Evolutionary conservation across 2,797 vertebrate species (phyloP), one percentile per base, ranked within the genome.

Genomic region (Ambastaia sidthimunki): DNA sequence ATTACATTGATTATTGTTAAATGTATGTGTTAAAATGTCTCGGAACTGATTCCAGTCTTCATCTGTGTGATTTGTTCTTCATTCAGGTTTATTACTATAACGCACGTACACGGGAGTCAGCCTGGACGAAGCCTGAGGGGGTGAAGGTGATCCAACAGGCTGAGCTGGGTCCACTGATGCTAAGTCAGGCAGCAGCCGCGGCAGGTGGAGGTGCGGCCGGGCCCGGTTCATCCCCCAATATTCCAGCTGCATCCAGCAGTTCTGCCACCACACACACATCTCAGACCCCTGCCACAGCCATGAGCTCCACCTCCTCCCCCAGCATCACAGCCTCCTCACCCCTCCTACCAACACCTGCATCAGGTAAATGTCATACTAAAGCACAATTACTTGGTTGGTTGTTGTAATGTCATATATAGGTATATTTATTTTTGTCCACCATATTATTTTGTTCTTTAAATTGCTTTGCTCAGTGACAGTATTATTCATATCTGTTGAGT

Each of bases 111-210:
- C 94, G 98, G 37, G 97, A 99, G 90, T 99, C 98, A 0, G 94
- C 97, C 0, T 99, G 98, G 98, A 94, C 91, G 3, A 99, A 98
- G 91, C 98, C 98, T 0, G 98, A 99, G 3, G 96, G 97, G 16
- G 98, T 99, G 72, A 99, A 99, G 90, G 95, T 99, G 76, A 98
- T 99, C 86, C 97, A 99, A 89, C 98, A 99, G 90, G 96, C 96
- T 0, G 97, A 99, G 85, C 89, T 99, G 75, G 97, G 96, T 5
- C 96, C 97, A 1, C 91, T 99, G 74, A 95, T 99, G 86, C 95
- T 95, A 2, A 93, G 91, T 0, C 96, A 83, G 54, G 68, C 68
- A 0, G 71, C 37, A 41, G 37, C 7, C 9, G 37, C 95, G 60
- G 94, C 59, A 93, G 92, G 84, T 93, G 93, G 93, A 71, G 90